Evolutionary conservation across 2,888 invertebrate species (phyloP).

Genomic region (Yponomeuta sedellus): DNA sequence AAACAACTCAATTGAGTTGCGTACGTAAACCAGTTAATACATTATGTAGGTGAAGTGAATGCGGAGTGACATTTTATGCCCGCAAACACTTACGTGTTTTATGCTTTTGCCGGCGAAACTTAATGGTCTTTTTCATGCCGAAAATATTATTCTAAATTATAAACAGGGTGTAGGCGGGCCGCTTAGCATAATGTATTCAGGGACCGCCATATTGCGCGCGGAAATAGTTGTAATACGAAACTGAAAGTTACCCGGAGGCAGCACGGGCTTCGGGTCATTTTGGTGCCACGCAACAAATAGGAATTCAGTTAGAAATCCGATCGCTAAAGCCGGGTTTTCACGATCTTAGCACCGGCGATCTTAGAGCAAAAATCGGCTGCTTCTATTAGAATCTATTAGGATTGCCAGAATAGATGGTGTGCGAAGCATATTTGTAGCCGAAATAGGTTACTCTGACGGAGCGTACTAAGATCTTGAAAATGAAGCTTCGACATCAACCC

Average conservation of each 20-base stretch:
- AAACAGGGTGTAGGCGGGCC: slow-evolving; percentile 26
- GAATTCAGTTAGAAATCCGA: background rate
- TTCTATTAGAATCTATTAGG: too few relatives aligned
- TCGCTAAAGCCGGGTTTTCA: background rate
- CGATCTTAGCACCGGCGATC: too few relatives aligned
- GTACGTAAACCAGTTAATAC: too few relatives aligned
- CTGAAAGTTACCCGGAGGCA: slow-evolving; percentile 15
- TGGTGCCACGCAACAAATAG: background rate
- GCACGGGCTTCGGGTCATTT: background rate
- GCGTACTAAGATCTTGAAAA: too few relatives aligned
- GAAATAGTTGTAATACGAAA: slow-evolving; percentile 39
- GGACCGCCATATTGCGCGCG: slow-evolving; percentile 40
- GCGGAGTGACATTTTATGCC: background rate
- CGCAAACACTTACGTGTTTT: background rate
- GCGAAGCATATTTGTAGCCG: too few relatives aligned
- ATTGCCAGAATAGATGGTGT: too few relatives aligned
- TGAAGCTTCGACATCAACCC: too few relatives aligned
- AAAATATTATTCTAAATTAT: slow-evolving; percentile 30
- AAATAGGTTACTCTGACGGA: too few relatives aligned
- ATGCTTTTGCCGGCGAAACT: background rate
- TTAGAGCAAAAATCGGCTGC: too few relatives aligned
- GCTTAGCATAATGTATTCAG: slow-evolving; percentile 49
- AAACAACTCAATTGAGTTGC: too few relatives aligned
- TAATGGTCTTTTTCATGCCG: slow-evolving; percentile 25
- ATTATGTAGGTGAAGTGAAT: too few relatives aligned